phyloP scores from a whole-genome alignment of 1,140 invertebrate genomes.

The Bombus affinis region DNA sequence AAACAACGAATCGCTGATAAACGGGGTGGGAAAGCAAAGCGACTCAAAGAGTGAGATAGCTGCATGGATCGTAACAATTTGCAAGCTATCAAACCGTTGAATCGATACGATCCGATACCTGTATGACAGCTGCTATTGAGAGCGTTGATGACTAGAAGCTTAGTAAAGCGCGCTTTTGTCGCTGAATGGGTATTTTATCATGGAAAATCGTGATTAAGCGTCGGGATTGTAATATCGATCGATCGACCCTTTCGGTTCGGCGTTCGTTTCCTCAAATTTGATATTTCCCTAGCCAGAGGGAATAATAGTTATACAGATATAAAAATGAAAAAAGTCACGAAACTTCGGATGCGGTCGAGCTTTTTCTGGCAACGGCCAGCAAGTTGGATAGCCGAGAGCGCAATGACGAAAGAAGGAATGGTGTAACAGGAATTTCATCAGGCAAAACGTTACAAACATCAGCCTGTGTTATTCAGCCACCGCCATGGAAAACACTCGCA shows the following conservation, averaged over 20 bases:
- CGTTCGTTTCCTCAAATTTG: background rate
- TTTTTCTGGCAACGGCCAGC: background rate
- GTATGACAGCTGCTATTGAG: background rate
- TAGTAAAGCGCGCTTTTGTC: background rate
- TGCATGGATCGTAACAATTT: background rate
- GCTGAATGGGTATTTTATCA: background rate
- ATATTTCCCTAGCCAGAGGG: background rate
- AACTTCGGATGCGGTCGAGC: background rate
- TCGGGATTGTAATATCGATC: background rate
- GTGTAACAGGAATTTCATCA: slow-evolving; percentile 29
- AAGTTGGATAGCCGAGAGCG: background rate
- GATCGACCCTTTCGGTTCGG: background rate
- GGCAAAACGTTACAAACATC: background rate
- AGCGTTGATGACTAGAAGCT: background rate
- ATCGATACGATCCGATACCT: slow-evolving; percentile 5
- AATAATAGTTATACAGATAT: background rate
- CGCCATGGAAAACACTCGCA: slow-evolving; percentile 2
- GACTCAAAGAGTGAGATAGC: background rate
- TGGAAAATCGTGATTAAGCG: background rate
- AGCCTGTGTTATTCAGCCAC: slow-evolving; percentile 20
- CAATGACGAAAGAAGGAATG: background rate
- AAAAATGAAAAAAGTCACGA: background rate
- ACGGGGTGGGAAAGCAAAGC: too few species aligned
- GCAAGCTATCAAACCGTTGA: background rate
- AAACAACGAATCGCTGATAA: background rate